These are phyloP conservation scores for Huso huso DNA, from an alignment of 2,797 vertebrate species.

Conservation along the genomic window DNA sequence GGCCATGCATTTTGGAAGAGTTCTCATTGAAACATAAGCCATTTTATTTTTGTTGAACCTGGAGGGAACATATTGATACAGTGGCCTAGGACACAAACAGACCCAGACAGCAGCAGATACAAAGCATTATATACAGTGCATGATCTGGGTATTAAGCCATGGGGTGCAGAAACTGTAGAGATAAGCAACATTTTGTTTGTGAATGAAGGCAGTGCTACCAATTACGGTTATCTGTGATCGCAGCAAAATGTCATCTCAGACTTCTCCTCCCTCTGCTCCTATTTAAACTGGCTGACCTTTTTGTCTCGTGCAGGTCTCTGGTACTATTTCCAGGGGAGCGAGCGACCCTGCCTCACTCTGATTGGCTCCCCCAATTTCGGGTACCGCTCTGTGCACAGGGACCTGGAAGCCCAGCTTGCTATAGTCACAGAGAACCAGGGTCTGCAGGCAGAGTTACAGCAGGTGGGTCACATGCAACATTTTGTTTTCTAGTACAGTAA, in stretches of 20 bases:
- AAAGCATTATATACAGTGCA: too few relatives aligned
- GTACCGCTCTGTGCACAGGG: slow-evolving; percentile 90
- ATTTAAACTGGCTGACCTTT: slow-evolving; percentile 16
- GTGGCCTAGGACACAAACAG: too few relatives aligned
- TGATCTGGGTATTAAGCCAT: too few relatives aligned
- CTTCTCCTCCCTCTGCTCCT: slow-evolving; percentile 17
- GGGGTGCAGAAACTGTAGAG: too few relatives aligned
- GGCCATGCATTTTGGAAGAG: too few relatives aligned
- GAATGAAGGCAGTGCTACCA: too few relatives aligned
- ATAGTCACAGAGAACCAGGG: slow-evolving; percentile 84
- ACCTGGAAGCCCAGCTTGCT: slow-evolving; percentile 92
- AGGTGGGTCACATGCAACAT: slow-evolving; percentile 51
- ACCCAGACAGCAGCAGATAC: too few relatives aligned
- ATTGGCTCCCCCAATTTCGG: slow-evolving; percentile 97
- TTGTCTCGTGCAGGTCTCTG: slow-evolving; percentile 75
- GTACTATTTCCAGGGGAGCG: slow-evolving; percentile 83
- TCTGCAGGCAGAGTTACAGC: slow-evolving; percentile 81
- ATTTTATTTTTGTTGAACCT: too few relatives aligned
- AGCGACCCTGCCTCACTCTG: slow-evolving; percentile 84
- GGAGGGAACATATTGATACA: too few relatives aligned
- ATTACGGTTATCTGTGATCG: not conserved
- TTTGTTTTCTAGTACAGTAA: too few relatives aligned
- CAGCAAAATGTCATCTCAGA: not conserved
- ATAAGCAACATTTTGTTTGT: too few relatives aligned
- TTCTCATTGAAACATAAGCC: too few relatives aligned